Base-by-base conservation (phyloP, 92 coral and sea anemone species). In the Parazoanthus darwini region DNA sequence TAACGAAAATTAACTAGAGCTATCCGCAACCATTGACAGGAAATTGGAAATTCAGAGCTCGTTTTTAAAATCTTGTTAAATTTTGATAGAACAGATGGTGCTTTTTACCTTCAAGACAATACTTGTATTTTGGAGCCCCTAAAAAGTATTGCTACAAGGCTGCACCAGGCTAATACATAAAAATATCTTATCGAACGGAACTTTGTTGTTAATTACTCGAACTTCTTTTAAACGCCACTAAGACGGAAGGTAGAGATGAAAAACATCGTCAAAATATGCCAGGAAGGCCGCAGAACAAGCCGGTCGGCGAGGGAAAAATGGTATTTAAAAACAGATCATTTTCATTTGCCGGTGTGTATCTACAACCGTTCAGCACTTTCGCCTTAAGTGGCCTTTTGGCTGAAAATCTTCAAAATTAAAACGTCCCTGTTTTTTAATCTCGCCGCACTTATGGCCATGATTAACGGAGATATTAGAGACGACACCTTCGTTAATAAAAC, bases 351-450 rank as follows among this genome's bases (percentile, higher is more conserved):
- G 8, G 48, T 67, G 51, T 83, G 25, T 43, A 3, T 83, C 42
- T 39, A 29, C 70, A 46, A 71, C 87, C 67, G 51, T 5, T 26
- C 79, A 74, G 67, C 66, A 68, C 78, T 84, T 70, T 18, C 37
- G 6, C 42, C 35, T 59, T 82, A 71, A 84, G 87, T 84, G 87
- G 79, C 23, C 65, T 68, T 82, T 84, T 71, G 77, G 87, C 8
- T 72, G 46, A 71, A 46, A 43, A 29, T 72, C 50, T 84, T 33
- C 78, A 70, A 16, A 46, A 56, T 74, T 71, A 84, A 84, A 84
- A 70, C 56, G 87, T 84, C 67, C 35, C 65, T 15, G 23, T 70
- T 84, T 42, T 29, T 81, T 81, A 72, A 84, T 70, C 87, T 84
- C 43, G 79, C 87, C 87, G 87, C 87, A n/a, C 78, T 42, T 76